A percentile compares a stretch with the other conserved stretches of the same genome.
Conservation (phyloP, 53 echinoderm and acorn worm species). For the Astropecten irregularis region DNA sequence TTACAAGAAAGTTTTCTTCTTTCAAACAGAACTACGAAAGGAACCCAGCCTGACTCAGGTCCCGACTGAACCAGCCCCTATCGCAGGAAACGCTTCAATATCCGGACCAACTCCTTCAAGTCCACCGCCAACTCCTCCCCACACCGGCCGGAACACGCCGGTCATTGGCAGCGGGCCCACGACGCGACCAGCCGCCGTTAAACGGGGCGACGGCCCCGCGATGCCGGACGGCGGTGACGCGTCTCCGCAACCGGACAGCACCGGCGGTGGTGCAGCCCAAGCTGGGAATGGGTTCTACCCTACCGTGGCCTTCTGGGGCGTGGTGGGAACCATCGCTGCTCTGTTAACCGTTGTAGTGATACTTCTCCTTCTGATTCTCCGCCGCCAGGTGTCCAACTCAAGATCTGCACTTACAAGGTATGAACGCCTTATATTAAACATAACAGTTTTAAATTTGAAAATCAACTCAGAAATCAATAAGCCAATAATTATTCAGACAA, state of each 20-base stretch:
- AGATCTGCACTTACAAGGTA: conserved; percentile 27
- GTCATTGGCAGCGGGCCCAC: neutral
- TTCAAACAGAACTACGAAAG: no score
- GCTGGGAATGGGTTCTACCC: conserved; percentile 15
- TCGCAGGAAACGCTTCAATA: no score
- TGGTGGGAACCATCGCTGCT: conserved; percentile 29
- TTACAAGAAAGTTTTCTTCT: no score
- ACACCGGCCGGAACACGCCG: neutral
- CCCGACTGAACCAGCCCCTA: no score
- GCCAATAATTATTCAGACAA: no score
- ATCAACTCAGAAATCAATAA: no score
- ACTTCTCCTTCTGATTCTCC: conserved; percentile 6
- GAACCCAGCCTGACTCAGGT: no score
- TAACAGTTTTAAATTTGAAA: no score
- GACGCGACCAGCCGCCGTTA: neutral
- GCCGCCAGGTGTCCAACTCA: conserved; percentile 1
- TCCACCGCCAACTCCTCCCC: neutral
- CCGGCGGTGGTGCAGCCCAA: conserved; percentile 7
- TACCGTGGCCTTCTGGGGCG: conserved; percentile 38
- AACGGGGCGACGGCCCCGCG: neutral
- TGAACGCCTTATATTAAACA: neutral
- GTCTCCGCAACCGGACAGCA: neutral
- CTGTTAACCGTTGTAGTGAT: conserved; percentile 21
- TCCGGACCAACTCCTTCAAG: neutral
- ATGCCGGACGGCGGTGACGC: neutral